Base-by-base conservation (phyloP, 1,140 invertebrate genomes). In the Rhyzopertha dominica region DNA sequence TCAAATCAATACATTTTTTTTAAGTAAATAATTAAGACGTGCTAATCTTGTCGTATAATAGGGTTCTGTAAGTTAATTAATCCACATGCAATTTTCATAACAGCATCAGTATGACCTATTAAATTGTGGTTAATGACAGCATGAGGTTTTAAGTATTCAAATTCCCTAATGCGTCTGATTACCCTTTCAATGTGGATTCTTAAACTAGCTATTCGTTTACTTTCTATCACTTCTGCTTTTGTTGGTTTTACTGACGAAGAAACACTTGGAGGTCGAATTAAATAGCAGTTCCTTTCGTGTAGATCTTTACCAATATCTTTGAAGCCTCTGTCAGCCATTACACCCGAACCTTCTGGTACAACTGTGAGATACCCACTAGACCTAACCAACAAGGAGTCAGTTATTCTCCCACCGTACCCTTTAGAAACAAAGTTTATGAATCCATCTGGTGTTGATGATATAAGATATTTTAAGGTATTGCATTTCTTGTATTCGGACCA, bases 381-480 rank as follows among this genome's bases (percentile, higher is more conserved):
- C 54, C 67, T 51, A 17, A 63, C 43, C 32, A 67, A 49, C 17
- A 42, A 10, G 24, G 42, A 32, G 53, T 69, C 62, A 22, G 50
- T 37, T 39, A 37, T 30, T 49, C 62, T 44, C 9, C 62, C 62
- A 14, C 58, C 61, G 59, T 50, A 68, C 10, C 62, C 64, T 32
- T 19, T 17, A 9, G 63, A 69, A 32, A 66, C 55, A 50, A 57
- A 67, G 43, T 59, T 66, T 32, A 68, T 57, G 7, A 68, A 46
- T 2, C 67, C 64, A 49, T 67, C 56, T 19, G 58, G 59, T 47
- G 61, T 68, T 36, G 36, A 49, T 17, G 60, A 62, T 35, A 70
- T 59, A 14, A 67, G 49, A 59, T 66, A 68, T 54, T 70, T 68
- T 30, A 69, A 28, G 10, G 64, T 70, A 48, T 70, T 69, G 42